Evolutionary conservation across 2,888 invertebrate genomes (phyloP).

Genomic region (Clivina fossor): DNA sequence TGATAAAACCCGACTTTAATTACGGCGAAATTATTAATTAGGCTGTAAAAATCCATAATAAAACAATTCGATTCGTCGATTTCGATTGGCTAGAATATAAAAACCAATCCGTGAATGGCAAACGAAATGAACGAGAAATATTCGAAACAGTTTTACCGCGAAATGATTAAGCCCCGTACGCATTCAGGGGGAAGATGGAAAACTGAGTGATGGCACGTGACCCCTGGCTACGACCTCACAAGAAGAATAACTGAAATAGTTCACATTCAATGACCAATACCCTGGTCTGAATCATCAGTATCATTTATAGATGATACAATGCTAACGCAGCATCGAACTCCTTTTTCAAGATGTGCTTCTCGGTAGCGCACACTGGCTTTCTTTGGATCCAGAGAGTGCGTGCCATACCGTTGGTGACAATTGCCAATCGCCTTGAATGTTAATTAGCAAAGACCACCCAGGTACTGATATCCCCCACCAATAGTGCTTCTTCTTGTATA

Average conservation of each 20-base stretch:
- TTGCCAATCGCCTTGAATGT: constrained; percentile 56
- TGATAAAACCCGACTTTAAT: too few relatives aligned
- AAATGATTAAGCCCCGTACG: constrained; percentile 13
- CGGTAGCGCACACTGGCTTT: constrained; percentile 49
- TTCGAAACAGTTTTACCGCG: constrained; percentile 21
- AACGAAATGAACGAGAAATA: too few relatives aligned
- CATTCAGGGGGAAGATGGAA: constrained; percentile 42
- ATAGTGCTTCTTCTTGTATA: background rate
- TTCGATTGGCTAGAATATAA: too few relatives aligned
- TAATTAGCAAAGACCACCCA: constrained; percentile 56
- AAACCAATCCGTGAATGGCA: too few relatives aligned
- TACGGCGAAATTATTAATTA: too few relatives aligned
- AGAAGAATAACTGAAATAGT: constrained; percentile 53
- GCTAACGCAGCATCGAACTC: constrained; percentile 50
- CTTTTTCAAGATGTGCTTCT: constrained; percentile 53
- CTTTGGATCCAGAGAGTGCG: constrained; percentile 51
- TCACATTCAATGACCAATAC: constrained; percentile 49
- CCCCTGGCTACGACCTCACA: constrained; percentile 48
- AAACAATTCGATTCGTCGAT: too few relatives aligned
- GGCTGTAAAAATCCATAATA: too few relatives aligned
- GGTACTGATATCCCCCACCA: constrained; percentile 41
- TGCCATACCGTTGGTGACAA: constrained; percentile 56
- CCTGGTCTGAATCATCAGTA: background rate
- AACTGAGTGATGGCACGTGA: constrained; percentile 15
- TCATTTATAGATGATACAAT: constrained; percentile 50